phyloP scores from a whole-genome alignment of 2,888 invertebrate species.

The Pardosa pseudoannulata region DNA sequence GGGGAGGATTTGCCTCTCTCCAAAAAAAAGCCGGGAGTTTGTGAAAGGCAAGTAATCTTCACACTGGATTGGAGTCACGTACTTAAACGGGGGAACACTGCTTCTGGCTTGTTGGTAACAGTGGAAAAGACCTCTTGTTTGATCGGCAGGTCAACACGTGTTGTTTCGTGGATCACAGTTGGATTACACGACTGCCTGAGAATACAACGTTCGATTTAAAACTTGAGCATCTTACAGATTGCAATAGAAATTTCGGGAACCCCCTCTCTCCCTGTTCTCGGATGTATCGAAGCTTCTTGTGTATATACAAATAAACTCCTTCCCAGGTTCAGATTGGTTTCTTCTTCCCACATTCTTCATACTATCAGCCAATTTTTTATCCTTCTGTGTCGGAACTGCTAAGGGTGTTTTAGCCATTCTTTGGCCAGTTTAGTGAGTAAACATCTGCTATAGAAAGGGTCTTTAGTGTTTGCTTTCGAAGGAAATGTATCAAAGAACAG shows the following conservation, averaged over 20 bases:
- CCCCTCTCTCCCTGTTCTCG: no score
- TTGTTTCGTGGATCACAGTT: conserved; percentile 6
- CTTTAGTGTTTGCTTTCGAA: no score
- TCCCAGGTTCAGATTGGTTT: no score
- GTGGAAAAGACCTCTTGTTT: neutral
- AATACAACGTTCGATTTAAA: neutral
- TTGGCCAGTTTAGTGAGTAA: no score
- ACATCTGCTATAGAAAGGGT: no score
- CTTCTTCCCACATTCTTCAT: neutral
- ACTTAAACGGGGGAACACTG: neutral
- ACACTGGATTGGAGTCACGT: conserved; percentile 10
- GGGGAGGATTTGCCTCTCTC: neutral
- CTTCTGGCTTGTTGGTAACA: neutral
- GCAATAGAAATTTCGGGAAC: neutral
- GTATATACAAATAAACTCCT: neutral
- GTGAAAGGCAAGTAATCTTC: neutral
- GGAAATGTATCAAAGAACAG: no score
- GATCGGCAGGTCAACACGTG: conserved; percentile 9
- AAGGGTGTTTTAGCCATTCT: no score
- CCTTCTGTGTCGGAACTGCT: no score
- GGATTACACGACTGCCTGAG: neutral
- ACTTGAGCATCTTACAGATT: neutral
- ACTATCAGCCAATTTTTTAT: neutral
- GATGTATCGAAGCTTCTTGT: neutral
- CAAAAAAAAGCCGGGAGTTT: neutral